Conservation (phyloP, 2,113 vertebrate species). For the Nyctibius bracteatus region DNA sequence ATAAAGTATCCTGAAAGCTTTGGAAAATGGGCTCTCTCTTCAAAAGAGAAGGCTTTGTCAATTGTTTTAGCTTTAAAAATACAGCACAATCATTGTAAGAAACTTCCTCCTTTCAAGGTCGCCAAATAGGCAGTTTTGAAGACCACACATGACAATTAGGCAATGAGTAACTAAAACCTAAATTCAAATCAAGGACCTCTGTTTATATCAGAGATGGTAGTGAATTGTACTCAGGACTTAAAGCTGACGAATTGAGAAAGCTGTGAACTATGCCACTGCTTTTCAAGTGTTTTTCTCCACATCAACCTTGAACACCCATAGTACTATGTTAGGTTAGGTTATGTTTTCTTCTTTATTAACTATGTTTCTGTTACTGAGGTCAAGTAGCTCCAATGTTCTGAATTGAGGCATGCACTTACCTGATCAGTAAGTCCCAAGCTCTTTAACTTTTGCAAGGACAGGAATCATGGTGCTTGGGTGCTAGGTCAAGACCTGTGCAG, state of each 20-base stretch:
- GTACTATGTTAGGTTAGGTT: neutral
- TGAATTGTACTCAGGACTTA: neutral
- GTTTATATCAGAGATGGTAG: conserved; percentile 25
- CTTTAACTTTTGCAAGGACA: neutral
- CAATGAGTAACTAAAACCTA: conserved; percentile 26
- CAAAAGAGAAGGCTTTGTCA: neutral
- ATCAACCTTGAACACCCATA: neutral
- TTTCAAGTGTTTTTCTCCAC: conserved; percentile 20
- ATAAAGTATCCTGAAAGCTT: neutral
- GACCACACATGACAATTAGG: neutral
- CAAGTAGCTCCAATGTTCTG: neutral
- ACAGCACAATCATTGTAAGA: neutral
- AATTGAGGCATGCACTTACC: neutral
- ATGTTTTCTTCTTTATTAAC: neutral
- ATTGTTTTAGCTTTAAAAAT: neutral
- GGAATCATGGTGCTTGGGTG: neutral
- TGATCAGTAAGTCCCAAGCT: neutral
- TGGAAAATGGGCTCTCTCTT: neutral
- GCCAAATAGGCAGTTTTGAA: conserved; percentile 21
- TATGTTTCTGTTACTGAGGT: neutral
- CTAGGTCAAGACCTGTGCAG: neutral
- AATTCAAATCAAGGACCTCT: neutral
- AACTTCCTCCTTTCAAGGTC: neutral
- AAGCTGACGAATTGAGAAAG: neutral
- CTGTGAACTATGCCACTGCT: neutral